Base-by-base conservation (phyloP, 1,140 invertebrate species). In the Eurytemora carolleeae region DNA sequence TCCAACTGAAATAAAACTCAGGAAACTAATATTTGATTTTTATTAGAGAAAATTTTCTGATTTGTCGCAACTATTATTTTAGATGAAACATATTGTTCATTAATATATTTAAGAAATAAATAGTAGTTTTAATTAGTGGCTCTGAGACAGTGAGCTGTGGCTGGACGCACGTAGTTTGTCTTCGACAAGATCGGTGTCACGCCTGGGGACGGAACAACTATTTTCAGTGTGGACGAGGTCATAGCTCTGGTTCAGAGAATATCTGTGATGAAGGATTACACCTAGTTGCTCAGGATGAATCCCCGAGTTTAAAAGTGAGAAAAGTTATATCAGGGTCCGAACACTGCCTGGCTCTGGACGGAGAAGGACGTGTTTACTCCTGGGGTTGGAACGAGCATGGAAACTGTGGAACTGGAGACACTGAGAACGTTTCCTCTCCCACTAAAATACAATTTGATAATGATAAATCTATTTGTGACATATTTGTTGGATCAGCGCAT, bases 301-400 rank as follows among this genome's bases (percentile, higher is more conserved):
- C n/a, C 31, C 7, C n/a, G 7, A 44, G n/a, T 44, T 12, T n/a
- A 44, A n/a, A 44, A 12, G n/a, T 44, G 31, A 12, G 31, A 44
- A 44, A 44, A 12, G 31, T 44, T 44, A n/a, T 44, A 44, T 20
- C 60, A 17, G 60, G 60, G 16, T 62, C 44, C 20, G 60, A 62
- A 54, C 60, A 62, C 25, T 21, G 20, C 26, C 55, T 62, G 15
- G 60, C 12, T 15, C 2, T 62, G 16, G 26, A 24, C 55, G 18
- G 18, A 1, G 20, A 57, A 1, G 78, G 78, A 19, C 71, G 74
- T 53, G 66, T 87, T 1, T 80, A 79, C 63, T 79, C 80, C n/a
- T 89, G 86, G 86, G 87, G 87, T 3, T 91, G 86, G 86, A 90
- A 90, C 73, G 87, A 91, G 66, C 87, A 91, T 73, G 82, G 84